Base-by-base conservation (phyloP, 2,888 invertebrate species). In the Andrena marginata region DNA sequence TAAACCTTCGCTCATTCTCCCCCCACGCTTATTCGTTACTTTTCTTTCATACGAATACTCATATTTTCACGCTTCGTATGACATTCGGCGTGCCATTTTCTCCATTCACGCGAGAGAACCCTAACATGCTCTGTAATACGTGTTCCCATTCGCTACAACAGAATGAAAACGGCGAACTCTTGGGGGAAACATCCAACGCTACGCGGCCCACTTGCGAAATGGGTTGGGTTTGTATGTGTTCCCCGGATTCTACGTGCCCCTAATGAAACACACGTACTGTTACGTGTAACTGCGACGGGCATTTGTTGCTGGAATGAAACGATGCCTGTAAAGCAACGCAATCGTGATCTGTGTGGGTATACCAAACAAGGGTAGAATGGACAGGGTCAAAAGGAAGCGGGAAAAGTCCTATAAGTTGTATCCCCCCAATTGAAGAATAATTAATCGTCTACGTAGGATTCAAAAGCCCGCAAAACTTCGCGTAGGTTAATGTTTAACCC, bases 141-240 rank as follows among this genome's bases (percentile, higher is more conserved):
- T 63, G 63, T 31, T 33, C 56, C 26, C 48, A 35, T 76, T 71
- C 72, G 54, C 42, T 29, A 62, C 71, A 29, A 31, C 42, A n/a
- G 54, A 23, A 72, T 42, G 63, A 56, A 56, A 42, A 54, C 73
- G 73, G 23, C 31, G 54, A 77, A 72, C 64, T 64, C 73, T 63
- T 63, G 23, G 33, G 73, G 76, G 77, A 77, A 77, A 63, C 77
- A 73, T 77, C 54, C 74, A 51, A 72, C 48, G 54, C 73, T 63
- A 62, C 26, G 54, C 62, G 49, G 16, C 35, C 23, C 35, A 54
- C 35, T 70, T 31, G 54, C 63, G 42, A 77, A 77, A 77, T 64
- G 31, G 56, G 20, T 63, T 56, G 56, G 63, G 77, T 54, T 56
- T 54, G 56, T 64, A 49, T 33, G 56, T 56, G 74, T 59, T 64